Evolutionary conservation across 2,888 invertebrate species (phyloP), one percentile per base, ranked within the genome.

Genomic region (Latrodectus hesperus): DNA sequence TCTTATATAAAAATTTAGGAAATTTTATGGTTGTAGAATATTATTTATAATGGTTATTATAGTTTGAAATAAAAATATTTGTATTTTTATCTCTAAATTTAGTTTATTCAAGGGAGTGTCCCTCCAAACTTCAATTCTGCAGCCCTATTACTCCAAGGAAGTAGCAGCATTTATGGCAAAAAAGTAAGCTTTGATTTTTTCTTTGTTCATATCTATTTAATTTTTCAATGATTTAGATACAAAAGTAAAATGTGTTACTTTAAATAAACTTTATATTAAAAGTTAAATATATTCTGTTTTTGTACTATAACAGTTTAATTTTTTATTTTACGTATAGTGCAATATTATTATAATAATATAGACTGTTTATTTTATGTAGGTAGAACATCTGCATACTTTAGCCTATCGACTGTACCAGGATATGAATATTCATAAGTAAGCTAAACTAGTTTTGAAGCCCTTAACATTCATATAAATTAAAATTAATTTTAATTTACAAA

Each of bases 61-160:
- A 38, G 2, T 6, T 38, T 38, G 6, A 38, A 38, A 6, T 38
- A 22, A 1, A 22, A 22, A 22, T 22, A 22, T 22, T 1, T 22
- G 22, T 22, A 38, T 38, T 38, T 38, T 38, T 38, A 38, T 38
- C 1, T 6, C 38, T 38, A 38, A 38, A 79, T 85, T 26, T 55
- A 75, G 73, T 79, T 70, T 68, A 0, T 64, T 64, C 26, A 71
- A 74, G 74, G 68, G 16, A 55, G 65, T 9, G 38, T 74, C 38
- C 68, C 60, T 8, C 38, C 71, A 8, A 85, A 80, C 71, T 86
- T 86, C 52, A 86, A 86, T 80, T 76, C 80, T 12, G 85, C 85
- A 16, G 85, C 80, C 53, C 17, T 86, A 16, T 14, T 86, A 22
- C n/a, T 80, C 12, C 85, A 86, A 71, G 85, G 80, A 70, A 80